These are phyloP conservation scores for Drosophila sordidapex DNA, from an alignment of 2,888 invertebrate species.

Conservation along the genomic window DNA sequence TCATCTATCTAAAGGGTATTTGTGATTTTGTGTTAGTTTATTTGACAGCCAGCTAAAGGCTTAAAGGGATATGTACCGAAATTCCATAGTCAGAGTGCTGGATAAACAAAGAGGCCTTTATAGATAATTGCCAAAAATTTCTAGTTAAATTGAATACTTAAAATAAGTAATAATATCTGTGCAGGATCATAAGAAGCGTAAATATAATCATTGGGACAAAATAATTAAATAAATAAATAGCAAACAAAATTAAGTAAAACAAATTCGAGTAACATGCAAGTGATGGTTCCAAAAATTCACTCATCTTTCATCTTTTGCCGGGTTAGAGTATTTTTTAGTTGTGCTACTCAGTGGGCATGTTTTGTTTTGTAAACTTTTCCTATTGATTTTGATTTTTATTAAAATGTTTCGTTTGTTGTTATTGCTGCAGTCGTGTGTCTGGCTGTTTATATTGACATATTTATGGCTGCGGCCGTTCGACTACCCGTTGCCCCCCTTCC, in stretches of 20 bases:
- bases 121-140: background rate
- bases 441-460: conserved; percentile 75
- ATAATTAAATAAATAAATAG: background rate
- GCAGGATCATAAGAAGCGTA: background rate
- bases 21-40: background rate
- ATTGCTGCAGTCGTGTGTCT: conserved; percentile 60
- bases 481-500: conserved; percentile 15
- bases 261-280: background rate
- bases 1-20: conserved; percentile 33
- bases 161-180: background rate
- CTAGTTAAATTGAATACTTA: background rate
- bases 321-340: conserved; percentile 23
- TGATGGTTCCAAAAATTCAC: background rate
- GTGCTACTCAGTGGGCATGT: background rate
- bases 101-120: background rate
- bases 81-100: background rate
- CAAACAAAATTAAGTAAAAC: background rate
- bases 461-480: conserved; percentile 65
- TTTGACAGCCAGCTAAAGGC: background rate
- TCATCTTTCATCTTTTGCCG: background rate
- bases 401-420: conserved; percentile 72
- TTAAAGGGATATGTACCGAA: background rate
- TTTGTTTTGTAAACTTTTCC: conserved; percentile 37
- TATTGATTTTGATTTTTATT: conserved; percentile 79
- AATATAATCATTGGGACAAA: background rate